These are phyloP conservation scores for Spea multiplicata DNA, from an alignment of 2,113 vertebrate species.

Conservation along the genomic window DNA sequence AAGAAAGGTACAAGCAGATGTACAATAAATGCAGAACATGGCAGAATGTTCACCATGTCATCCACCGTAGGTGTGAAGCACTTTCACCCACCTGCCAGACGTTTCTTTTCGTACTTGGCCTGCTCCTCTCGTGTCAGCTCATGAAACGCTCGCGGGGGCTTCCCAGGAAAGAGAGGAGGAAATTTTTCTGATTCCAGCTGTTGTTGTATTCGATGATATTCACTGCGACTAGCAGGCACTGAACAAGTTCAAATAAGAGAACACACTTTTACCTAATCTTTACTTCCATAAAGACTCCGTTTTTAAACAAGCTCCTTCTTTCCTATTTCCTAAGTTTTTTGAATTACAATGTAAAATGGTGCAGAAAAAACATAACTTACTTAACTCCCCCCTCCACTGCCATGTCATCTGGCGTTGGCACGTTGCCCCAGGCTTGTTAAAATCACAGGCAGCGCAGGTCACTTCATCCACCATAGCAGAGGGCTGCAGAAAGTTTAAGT, in stretches of 20 bases:
- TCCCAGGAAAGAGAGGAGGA: conserved; percentile 78
- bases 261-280: no score
- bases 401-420: conserved; percentile 93
- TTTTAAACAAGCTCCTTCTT: not conserved
- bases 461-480: conserved; percentile 92
- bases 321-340: not conserved
- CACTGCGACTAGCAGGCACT: conserved; percentile 96
- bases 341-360: not conserved
- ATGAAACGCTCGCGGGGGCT: conserved; percentile 82
- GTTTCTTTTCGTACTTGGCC: conserved; percentile 95
- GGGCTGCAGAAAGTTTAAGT: conserved; percentile 72
- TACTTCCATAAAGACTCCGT: not conserved
- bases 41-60: no score
- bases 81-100: conserved; percentile 75
- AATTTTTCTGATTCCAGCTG: conserved; percentile 97
- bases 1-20: no score
- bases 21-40: no score
- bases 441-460: conserved; percentile 93
- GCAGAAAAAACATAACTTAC: conserved; percentile 67
- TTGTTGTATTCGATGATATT: conserved; percentile 96
- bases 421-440: conserved; percentile 89
- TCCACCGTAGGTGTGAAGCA: no score
- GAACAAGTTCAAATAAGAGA: not conserved
- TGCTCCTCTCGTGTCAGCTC: conserved; percentile 87
- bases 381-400: conserved; percentile 98